Conservation (phyloP, 2,888 invertebrate genomes). For the Ennomos quercinarius region DNA sequence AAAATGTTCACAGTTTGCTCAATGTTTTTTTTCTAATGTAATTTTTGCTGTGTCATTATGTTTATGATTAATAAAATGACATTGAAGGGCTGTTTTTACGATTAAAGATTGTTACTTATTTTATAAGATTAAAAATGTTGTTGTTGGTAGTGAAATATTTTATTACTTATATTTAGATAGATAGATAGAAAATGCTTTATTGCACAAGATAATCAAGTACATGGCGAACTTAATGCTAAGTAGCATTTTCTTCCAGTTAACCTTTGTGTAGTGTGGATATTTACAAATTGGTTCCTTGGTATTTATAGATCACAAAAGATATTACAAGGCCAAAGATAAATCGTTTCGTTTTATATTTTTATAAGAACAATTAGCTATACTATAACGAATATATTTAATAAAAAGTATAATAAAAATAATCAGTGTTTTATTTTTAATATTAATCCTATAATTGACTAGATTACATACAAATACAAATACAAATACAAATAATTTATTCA, state of each 20-base stretch:
- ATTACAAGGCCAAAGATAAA: constrained; percentile 33
- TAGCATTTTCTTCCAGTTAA: no score
- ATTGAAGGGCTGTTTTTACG: no score
- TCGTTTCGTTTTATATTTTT: constrained; percentile 23
- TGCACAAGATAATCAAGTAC: no score
- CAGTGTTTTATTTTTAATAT: constrained; percentile 25
- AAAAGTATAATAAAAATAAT: constrained; percentile 11
- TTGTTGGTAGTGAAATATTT: constrained; percentile 4
- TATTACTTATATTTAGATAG: constrained; percentile 14
- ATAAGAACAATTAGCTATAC: constrained; percentile 13
- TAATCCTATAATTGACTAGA: constrained; percentile 50
- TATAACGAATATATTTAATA: constrained; percentile 28
- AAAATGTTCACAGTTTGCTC: no score
- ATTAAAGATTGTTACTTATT: constrained; percentile 5
- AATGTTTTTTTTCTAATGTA: no score
- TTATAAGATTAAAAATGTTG: constrained; percentile 7
- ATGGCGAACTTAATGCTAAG: no score
- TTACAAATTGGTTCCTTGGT: constrained; percentile 6
- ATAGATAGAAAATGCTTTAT: no score
- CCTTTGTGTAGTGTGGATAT: no score
- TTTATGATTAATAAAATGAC: no score
- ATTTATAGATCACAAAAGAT: neutral
- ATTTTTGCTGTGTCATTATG: no score
- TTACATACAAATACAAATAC: constrained; percentile 19
- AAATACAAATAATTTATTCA: no score